phyloP scores from a whole-genome alignment of 2,888 invertebrate genomes.

The Heteropelma amictum region DNA sequence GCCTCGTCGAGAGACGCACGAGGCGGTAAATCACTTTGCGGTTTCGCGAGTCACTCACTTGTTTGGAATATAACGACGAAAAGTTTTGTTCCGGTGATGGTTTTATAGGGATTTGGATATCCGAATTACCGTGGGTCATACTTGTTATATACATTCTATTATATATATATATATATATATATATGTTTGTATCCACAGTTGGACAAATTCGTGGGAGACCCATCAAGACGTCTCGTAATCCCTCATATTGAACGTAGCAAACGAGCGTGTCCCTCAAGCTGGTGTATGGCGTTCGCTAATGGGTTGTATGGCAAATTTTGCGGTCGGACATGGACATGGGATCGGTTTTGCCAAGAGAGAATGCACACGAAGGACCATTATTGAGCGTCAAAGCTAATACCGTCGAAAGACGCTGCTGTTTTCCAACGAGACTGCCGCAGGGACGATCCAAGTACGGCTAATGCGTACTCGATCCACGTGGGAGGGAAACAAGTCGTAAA shows the following conservation, averaged over 20 bases:
- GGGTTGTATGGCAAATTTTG: slow-evolving; percentile 24
- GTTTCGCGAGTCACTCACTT: slow-evolving; percentile 69
- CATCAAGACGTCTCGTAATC: slow-evolving; percentile 33
- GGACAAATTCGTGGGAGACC: slow-evolving; percentile 27
- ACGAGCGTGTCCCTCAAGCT: slow-evolving; percentile 53
- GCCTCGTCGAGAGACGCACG: background rate
- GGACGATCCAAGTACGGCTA: background rate
- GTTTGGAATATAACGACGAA: slow-evolving; percentile 66
- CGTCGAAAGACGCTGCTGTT: slow-evolving; percentile 7
- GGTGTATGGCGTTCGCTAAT: slow-evolving; percentile 46
- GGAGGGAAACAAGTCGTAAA: slow-evolving; percentile 37
- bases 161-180: too few species aligned
- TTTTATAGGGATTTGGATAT: too few species aligned
- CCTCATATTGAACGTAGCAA: slow-evolving; percentile 44
- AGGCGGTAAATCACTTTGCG: slow-evolving; percentile 67
- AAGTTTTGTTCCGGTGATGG: slow-evolving; percentile 46
- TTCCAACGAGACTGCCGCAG: background rate
- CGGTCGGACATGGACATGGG: background rate
- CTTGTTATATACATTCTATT: too few species aligned
- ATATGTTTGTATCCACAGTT: slow-evolving; percentile 1
- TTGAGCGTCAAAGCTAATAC: background rate
- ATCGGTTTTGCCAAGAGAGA: background rate
- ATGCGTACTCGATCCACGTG: slow-evolving; percentile 11
- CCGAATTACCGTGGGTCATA: too few species aligned
- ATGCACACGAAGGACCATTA: slow-evolving; percentile 11